Evolutionary conservation across 2,888 invertebrate species (phyloP), one percentile per base, ranked within the genome.

Genomic region (Drosophila paranaensis): DNA sequence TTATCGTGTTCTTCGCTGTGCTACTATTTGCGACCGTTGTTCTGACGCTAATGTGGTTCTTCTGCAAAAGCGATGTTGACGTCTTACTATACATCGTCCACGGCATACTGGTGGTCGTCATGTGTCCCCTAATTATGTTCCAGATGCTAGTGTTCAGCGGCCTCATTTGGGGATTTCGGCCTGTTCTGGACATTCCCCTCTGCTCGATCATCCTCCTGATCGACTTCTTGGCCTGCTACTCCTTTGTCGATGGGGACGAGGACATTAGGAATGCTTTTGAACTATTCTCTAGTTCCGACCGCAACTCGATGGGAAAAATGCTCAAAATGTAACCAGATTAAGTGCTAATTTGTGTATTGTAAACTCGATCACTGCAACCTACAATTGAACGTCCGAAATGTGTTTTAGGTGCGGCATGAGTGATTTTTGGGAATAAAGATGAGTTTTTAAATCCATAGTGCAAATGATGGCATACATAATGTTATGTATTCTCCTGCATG

Each of bases 141-240:
- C 80, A 88, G 55, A 66, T 69, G 1, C 82, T 80, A 50, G 56
- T 88, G 2, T 70, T 87, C 39, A 55, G 69, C 33, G 86, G 89
- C 6, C 27, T 65, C 50, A 13, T 48, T 0, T 55, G 67, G 14
- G 6, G n/a, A 2, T 8, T 6, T 0, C 27, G 20, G 10, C 75
- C 89, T 0, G 2, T 60, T 0, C 11, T 63, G 33, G 86, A 87
- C 20, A 62, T 48, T 13, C 88, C 86, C 0, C 68, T 86, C 3
- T 78, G 73, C 13, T 40, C 82, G 2, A 9, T 84, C 0, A 39
- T 87, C 0, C 39, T 87, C 13, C 60, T 82, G 45, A 48, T 80
- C 0, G 78, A 84, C 16, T 89, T 77, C 13, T 11, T 84, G 10
- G 55, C 61, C 53, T 69, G 63, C 40, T 80, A 70, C 48, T 48